Base-by-base conservation (phyloP, 2,888 invertebrate genomes). In the Agonopterix alstromeriana region DNA sequence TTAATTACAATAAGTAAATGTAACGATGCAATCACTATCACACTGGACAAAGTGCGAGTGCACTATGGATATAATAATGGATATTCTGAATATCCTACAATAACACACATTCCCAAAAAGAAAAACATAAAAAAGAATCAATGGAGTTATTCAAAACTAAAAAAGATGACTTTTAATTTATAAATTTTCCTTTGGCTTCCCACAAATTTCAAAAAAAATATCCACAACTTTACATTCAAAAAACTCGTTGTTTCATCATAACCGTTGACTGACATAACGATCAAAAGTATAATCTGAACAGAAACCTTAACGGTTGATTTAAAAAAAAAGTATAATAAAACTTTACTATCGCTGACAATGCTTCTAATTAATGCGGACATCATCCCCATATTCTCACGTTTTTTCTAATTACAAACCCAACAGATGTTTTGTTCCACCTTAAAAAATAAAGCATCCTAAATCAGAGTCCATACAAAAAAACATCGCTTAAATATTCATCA, bases 311-410 rank as follows among this genome's bases (percentile, higher is more conserved):
- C 45, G 17, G 49, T 51, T 48, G 61, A 59, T 47, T 52, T 3
- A 48, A 53, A 48, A 48, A 48, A 48, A 56, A 59, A 50, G 56
- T 53, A 60, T 57, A 27, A 27, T 12, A 54, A 58, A 64, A 60
- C n/a, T n/a, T n/a, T n/a, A n/a, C 53, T 56, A 58, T 59, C 48
- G 60, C 53, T 52, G 61, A 62, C 66, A 71, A 71, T 61, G 46
- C 48, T 51, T 52, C 54, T 77, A 79, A 82, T 82, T 78, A 86
- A 81, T 78, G 67, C 70, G 65, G 65, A 74, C 66, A 61, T 75
- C 68, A 58, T 70, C 73, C 73, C 76, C 66, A 61, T 66, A 70
- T 87, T 88, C 88, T 85, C 88, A 88, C 88, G 88, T 71, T 76
- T 81, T 51, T 82, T 27, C 79, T 83, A 86, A 86, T 88, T 86